Percentiles rank a stretch among this genome's conserved stretches.
phyloP scores from a whole-genome alignment of 2,888 invertebrate species.

The Calliphora vomitoria region DNA sequence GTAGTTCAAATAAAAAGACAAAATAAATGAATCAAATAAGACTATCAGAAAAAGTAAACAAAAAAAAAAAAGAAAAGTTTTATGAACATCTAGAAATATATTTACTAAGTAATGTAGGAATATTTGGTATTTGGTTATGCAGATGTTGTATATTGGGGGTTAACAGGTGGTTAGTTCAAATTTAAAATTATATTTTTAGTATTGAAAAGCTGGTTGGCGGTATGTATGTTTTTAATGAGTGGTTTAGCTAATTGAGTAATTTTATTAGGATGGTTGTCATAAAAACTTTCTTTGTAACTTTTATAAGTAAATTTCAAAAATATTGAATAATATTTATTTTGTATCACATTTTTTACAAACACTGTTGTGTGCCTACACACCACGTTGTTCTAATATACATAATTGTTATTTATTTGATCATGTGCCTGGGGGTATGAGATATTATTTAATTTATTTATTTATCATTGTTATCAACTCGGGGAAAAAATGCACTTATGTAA shows the following conservation, averaged over 20 bases:
- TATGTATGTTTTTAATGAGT: no score
- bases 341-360: not conserved
- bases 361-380: not conserved
- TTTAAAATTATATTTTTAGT: not conserved
- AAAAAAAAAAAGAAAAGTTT: not conserved
- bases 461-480: not conserved
- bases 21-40: not conserved
- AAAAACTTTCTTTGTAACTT: no score
- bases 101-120: no score
- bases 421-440: not conserved
- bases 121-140: no score
- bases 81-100: not conserved
- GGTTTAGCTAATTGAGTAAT: no score
- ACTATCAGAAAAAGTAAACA: not conserved
- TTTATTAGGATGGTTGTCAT: no score
- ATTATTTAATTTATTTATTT: constrained; percentile 27
- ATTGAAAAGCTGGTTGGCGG: no score
- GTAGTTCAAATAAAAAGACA: not conserved
- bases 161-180: not conserved
- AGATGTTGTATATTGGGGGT: no score
- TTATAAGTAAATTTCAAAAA: no score
- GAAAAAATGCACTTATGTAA: not conserved
- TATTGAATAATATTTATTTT: no score
- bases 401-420: constrained; percentile 2
- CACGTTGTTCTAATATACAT: not conserved